Evolutionary conservation across 2,797 vertebrate genomes (phyloP), one percentile per base, ranked within the genome.

Genomic region (Diceros bicornis): DNA sequence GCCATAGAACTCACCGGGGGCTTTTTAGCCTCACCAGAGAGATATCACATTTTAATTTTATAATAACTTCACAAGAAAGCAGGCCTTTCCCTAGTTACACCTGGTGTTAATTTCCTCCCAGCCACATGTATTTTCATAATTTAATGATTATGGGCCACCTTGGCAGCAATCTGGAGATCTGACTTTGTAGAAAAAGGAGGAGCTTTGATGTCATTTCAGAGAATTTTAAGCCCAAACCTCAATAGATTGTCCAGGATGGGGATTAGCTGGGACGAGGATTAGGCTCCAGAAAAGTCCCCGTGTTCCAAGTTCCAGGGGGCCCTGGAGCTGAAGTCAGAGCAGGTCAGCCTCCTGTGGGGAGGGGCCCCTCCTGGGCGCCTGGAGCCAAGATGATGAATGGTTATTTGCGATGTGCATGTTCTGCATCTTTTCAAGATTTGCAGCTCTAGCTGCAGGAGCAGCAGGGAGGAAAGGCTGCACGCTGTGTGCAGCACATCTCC

Each of bases 11-110:
- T 91, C 90, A 92, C 50, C 44, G 83, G 84, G 25, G 97, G 96
- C 97, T 98, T 98, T 97, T 94, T 91, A 96, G 91, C 89, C 81
- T 97, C 93, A 0, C 98, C 91, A 94, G 98, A 98, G 98, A 98
- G 98, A 97, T 97, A 98, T 97, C 98, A 98, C 98, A 98, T 98
- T 98, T 98, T 98, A 98, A 98, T 98, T 98, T 98, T 96, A 97
- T 98, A 98, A 98, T 98, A 98, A 98, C 98, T 98, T 98, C 98
- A 97, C n/a, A 95, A 98, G 98, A 98, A 98, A 98, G 95, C 97
- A 97, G 81, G 97, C 97, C 97, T 97, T 98, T 98, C 96, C 97
- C 98, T 90, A 97, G 97, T 97, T 95, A 93, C 96, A 94, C 96
- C 98, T 98, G 98, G 96, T 96, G 98, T 98, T 98, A 97, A 98